Evolutionary conservation across 1,140 invertebrate species (phyloP), one percentile per base, ranked within the genome.

Genomic region (Drosophila subpulchrella): DNA sequence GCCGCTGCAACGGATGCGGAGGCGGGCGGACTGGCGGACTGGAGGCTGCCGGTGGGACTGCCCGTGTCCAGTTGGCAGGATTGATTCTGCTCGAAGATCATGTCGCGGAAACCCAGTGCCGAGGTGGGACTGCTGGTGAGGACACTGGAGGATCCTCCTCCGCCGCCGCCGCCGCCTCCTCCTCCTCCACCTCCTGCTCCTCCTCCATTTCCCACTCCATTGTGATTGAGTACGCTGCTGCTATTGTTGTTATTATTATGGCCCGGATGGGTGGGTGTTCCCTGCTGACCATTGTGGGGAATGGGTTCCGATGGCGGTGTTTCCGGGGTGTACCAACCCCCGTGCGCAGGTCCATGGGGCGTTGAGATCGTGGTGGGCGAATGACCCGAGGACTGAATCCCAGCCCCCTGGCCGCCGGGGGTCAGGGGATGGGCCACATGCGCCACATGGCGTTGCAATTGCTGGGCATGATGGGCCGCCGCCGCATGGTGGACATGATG

Each of bases 31-130:
- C 86, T 91, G 44, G 90, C 80, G 13, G 91, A 91, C 12, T 91
- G 85, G 3, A 92, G 74, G 56, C 90, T 92, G 54, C 92, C 92
- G 34, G 86, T 92, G 10, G 92, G 92, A 60, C 92, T 92, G 61
- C 91, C 90, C 13, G 88, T 91, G 54, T 92, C 92, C 90, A 92
- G 78, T 58, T 92, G 92, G 44, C 92, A 92, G 44, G 75, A 81
- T 63, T 91, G 91, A 34, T 91, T 92, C 67, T 92, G 91, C 63
- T 92, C 92, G 54, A 92, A 92, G 56, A 92, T 86, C 91, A 92
- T 92, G 56, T 92, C 92, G 50, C 92, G 90, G 53, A 92, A 92
- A 5, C 91, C 91, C 34, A 89, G 12, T 1, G 90, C 70, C 3
- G 90, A 85, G 6, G 78, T 90, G 47, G 91, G 81, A 60, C 88